Evolutionary conservation across 2,797 vertebrate species (phyloP).

Genomic region (Gymnoscopelus microlampas): DNA sequence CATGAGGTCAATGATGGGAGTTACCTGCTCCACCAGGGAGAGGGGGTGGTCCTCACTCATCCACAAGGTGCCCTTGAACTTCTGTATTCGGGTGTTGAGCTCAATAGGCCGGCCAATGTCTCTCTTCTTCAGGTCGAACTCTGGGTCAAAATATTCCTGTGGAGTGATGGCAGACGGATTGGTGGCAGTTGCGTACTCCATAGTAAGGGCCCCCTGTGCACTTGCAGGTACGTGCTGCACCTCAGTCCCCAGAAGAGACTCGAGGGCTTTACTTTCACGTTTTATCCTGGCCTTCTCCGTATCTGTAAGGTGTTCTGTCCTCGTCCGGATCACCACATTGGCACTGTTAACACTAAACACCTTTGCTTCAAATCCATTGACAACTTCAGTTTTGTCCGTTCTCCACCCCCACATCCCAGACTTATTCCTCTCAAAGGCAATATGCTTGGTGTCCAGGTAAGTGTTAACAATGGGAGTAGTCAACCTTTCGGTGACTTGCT

Average conservation of each 20-base stretch:
- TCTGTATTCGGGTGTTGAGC: constrained; percentile 92
- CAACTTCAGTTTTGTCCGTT: constrained; percentile 91
- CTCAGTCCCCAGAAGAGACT: constrained; percentile 94
- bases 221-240: constrained; percentile 90
- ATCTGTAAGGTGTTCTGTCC: constrained; percentile 96
- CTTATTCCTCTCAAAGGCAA: constrained; percentile 95
- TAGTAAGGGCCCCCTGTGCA: constrained; percentile 93
- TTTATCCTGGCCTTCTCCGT: constrained; percentile 96
- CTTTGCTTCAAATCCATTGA: constrained; percentile 97
- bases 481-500: constrained; percentile 93
- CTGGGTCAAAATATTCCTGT: constrained; percentile 91
- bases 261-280: constrained; percentile 94
- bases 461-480: constrained; percentile 94
- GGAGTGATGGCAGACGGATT: constrained; percentile 98
- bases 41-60: constrained; percentile 98
- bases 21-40: constrained; percentile 95
- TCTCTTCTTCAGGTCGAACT: constrained; percentile 91
- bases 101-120: constrained; percentile 97
- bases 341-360: constrained; percentile 97
- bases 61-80: constrained; percentile 98
- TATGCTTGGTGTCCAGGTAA: constrained; percentile 93
- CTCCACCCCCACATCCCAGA: constrained; percentile 98
- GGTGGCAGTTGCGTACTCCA: constrained; percentile 91
- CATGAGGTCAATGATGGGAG: constrained; percentile 97
- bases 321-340: constrained; percentile 92